phyloP scores from a whole-genome alignment of 2,888 invertebrate genomes.

The Pyrochroa serraticornis region DNA sequence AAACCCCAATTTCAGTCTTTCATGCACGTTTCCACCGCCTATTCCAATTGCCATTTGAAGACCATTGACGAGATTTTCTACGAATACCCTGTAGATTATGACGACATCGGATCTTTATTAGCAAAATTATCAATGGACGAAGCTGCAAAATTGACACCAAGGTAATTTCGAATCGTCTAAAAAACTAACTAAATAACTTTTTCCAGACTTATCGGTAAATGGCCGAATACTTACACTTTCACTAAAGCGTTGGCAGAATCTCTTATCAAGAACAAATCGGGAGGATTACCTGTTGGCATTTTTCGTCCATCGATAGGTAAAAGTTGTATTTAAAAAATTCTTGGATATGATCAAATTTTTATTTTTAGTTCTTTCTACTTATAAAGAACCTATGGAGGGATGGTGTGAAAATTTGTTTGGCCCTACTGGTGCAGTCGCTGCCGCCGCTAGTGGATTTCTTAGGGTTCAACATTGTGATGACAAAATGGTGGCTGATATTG shows the following conservation, averaged over 20 bases:
- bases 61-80: constrained; percentile 74
- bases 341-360: background rate
- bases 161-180: constrained; percentile 62
- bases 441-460: constrained; percentile 64
- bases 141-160: constrained; percentile 47
- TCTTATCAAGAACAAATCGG: constrained; percentile 65
- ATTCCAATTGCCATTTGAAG: constrained; percentile 71
- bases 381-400: constrained; percentile 58
- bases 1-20: constrained; percentile 65
- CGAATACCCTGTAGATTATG: constrained; percentile 63
- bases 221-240: constrained; percentile 88
- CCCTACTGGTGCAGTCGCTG: constrained; percentile 63
- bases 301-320: constrained; percentile 81
- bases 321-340: background rate
- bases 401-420: constrained; percentile 77
- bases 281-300: constrained; percentile 73
- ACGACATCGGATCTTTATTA: constrained; percentile 56
- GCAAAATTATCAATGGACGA: constrained; percentile 51
- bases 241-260: constrained; percentile 86
- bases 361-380: constrained; percentile 41
- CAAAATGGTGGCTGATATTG: constrained; percentile 64
- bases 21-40: constrained; percentile 83
- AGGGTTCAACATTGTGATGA: constrained; percentile 62
- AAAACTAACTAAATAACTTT: constrained; percentile 6
- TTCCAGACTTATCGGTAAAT: constrained; percentile 65